These are phyloP conservation scores for Venustaconcha ellipsiformis DNA, from an alignment of 1,140 invertebrate species.

Conservation along the genomic window DNA sequence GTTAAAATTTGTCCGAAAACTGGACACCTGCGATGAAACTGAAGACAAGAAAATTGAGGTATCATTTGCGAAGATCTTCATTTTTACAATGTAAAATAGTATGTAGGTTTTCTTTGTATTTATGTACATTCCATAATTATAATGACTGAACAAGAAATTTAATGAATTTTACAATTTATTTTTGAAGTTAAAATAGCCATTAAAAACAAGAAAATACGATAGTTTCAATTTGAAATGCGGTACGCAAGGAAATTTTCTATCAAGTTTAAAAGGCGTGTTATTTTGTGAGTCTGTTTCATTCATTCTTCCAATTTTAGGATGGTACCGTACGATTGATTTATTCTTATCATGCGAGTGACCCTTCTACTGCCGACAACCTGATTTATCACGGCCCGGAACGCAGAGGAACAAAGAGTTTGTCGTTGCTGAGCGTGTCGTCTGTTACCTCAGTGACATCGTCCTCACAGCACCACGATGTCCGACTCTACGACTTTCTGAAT, in stretches of 20 bases:
- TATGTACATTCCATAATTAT: too few species aligned
- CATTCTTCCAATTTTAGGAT: background rate
- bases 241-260: background rate
- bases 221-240: background rate
- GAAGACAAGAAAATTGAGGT: slow-evolving; percentile 9
- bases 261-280: background rate
- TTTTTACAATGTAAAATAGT: background rate
- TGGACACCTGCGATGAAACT: slow-evolving; percentile 11
- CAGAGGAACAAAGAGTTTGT: slow-evolving; percentile 11
- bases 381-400: slow-evolving; percentile 11
- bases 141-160: too few species aligned
- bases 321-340: slow-evolving; percentile 9
- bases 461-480: slow-evolving; percentile 2
- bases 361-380: slow-evolving; percentile 6
- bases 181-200: background rate
- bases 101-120: too few species aligned
- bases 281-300: too few species aligned
- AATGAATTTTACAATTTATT: too few species aligned
- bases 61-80: background rate
- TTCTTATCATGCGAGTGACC: slow-evolving; percentile 8
- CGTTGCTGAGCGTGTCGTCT: background rate
- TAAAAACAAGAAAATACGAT: background rate
- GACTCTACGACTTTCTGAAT: slow-evolving; percentile 24
- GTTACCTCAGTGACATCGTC: background rate
- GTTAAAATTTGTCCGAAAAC: slow-evolving; percentile 20